Conservation (phyloP, 2,888 invertebrate species). For the Cinara cedri region DNA sequence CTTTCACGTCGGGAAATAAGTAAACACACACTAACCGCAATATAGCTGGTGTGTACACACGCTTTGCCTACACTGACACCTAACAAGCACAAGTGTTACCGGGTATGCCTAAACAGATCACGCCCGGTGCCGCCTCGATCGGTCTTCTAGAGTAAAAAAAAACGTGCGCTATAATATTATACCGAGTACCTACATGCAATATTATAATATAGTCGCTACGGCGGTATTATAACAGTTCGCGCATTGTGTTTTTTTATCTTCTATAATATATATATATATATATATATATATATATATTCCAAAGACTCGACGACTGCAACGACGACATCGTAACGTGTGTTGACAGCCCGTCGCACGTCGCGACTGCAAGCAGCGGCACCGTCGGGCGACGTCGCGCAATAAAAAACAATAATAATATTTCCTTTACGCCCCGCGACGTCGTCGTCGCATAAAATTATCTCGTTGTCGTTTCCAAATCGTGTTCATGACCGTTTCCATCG, state of each 20-base stretch:
- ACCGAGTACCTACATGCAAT: no score
- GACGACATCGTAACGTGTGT: constrained; percentile 2
- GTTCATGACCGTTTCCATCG: constrained; percentile 31
- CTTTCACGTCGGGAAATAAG: constrained; percentile 10
- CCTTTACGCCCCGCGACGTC: constrained; percentile 21
- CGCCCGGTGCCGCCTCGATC: constrained; percentile 12
- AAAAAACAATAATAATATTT: constrained; percentile 40
- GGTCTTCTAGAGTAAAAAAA: not conserved
- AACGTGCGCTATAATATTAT: not conserved
- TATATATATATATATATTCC: no score
- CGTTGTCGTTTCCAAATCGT: constrained; percentile 36
- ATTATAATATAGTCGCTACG: not conserved
- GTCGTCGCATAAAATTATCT: not conserved
- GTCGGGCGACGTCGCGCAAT: not conserved
- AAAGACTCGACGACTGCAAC: not conserved
- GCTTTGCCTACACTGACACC: constrained; percentile 22
- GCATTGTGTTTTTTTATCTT: constrained; percentile 20
- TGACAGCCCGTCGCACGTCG: constrained; percentile 30
- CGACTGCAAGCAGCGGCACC: not conserved
- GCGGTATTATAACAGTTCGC: not conserved
- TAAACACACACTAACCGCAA: not conserved
- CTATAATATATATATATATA: no score
- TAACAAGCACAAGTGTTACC: constrained; percentile 38
- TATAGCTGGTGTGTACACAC: not conserved
- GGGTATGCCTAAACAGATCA: constrained; percentile 42